These are phyloP conservation scores for Drosophila testacea DNA, from an alignment of 2,888 invertebrate genomes.

Conservation along the genomic window DNA sequence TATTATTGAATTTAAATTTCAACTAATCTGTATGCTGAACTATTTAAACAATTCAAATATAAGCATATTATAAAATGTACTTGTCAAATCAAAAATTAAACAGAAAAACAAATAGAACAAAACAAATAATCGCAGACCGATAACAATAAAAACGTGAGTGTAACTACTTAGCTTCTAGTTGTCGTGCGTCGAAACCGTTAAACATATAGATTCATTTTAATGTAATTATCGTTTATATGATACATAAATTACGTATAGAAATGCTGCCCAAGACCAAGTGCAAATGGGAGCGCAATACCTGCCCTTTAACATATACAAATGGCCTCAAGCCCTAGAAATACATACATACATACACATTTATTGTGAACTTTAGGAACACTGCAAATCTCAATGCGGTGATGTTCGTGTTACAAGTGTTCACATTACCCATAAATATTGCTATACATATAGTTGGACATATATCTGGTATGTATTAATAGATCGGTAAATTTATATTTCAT, in stretches of 20 bases:
- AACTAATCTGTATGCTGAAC: conserved; percentile 53
- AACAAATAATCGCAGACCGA: conserved; percentile 45
- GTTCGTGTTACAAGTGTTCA: conserved; percentile 20
- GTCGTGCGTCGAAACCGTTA: conserved; percentile 52
- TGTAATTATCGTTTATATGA: conserved; percentile 42
- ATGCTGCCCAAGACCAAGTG: conserved; percentile 36
- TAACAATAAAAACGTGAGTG: conserved; percentile 48
- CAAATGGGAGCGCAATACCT: conserved; percentile 50
- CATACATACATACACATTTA: conserved; percentile 20
- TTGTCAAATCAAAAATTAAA: conserved; percentile 23
- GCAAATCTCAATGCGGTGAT: conserved; percentile 48
- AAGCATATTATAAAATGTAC: conserved; percentile 13
- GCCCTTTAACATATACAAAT: conserved; percentile 28
- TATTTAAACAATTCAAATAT: conserved; percentile 36
- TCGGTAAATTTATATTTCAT: conserved; percentile 25
- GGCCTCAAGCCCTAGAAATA: conserved; percentile 33
- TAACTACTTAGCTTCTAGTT: conserved; percentile 49
- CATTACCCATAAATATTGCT: conserved; percentile 16
- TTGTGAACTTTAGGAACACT: conserved; percentile 50
- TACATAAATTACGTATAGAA: conserved; percentile 52
- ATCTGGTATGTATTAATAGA: conserved; percentile 11
- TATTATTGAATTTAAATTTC: conserved; percentile 48
- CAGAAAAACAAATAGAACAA: conserved; percentile 28
- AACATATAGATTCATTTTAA: conserved; percentile 19
- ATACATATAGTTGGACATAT: conserved; percentile 5